Evolutionary conservation across 2,888 invertebrate genomes (phyloP), one percentile per base, ranked within the genome.

Genomic region (Brenthis daphne): DNA sequence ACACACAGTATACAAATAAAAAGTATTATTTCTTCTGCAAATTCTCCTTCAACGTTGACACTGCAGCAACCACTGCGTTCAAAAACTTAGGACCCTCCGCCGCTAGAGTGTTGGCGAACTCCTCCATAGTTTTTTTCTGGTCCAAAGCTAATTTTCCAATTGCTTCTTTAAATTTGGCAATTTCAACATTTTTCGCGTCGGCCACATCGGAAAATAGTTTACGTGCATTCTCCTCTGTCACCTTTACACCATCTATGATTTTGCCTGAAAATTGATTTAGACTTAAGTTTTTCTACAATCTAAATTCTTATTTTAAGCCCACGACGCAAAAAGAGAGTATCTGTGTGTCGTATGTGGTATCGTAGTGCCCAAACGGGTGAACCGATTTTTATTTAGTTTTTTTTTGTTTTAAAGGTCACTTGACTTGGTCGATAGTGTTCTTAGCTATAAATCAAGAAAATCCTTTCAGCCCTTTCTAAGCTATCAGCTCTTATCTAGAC

Each of bases 141-240:
- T 85, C 83, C 0, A 55, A 66, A 0, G 86, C 85, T 2, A 83
- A 47, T 43, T 75, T 75, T 3, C 61, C 65, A 3, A 88, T 60
- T 0, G 78, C 82, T 29, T 81, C 75, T 54, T 82, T 78, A 63
- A 88, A 87, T 56, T 83, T 81, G 1, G 75, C 71, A 1, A 85
- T 51, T 60, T 77, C 75, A 3, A 79, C 74, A 54, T 79, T 76
- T 14, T 74, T 74, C 1, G 69, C 75, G 8, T 80, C 73, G 1
- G 68, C 58, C 5, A 74, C 79, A 2, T 80, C 72, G 0, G 71
- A 72, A 66, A 87, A 82, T 0, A 84, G 75, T 6, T 77, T 74
- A 0, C 84, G 77, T 0, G 80, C 81, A n/a, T 78, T 80, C 1
- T 80, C 80, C 16, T 86, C 85, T 0, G 80, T 70, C 0, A 77